These are phyloP conservation scores for Syrrhaptes paradoxus DNA, from an alignment of 2,113 vertebrate species.

Conservation along the genomic window DNA sequence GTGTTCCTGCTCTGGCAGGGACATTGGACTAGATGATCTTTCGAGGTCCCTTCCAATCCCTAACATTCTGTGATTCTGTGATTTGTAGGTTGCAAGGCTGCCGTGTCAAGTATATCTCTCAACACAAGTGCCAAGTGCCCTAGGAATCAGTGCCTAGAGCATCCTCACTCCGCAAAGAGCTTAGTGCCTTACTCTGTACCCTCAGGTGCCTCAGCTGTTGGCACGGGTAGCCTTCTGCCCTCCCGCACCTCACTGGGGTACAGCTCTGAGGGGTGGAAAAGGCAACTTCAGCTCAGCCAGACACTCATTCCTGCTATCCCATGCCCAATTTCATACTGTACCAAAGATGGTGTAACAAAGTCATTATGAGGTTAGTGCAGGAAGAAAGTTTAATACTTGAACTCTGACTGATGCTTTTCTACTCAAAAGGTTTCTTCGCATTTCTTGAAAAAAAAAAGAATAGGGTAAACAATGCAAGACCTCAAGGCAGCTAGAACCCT, in stretches of 20 bases:
- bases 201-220: not conserved
- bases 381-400: not conserved
- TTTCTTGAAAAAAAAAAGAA: not conserved
- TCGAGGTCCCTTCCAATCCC: no score
- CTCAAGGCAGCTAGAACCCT: not conserved
- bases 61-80: no score
- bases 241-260: not conserved
- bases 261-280: not conserved
- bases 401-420: not conserved
- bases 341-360: not conserved
- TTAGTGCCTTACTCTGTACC: not conserved
- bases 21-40: no score
- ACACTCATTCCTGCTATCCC: not conserved
- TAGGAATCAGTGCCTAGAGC: not conserved
- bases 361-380: not conserved
- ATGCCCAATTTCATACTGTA: not conserved
- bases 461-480: not conserved
- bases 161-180: fast-evolving
- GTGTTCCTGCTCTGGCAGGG: no score
- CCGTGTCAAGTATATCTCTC: not conserved
- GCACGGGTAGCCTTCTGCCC: not conserved
- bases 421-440: not conserved
- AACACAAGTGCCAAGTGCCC: not conserved
- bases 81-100: not conserved
- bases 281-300: not conserved